phyloP scores from a whole-genome alignment of 1,140 invertebrate species.

The Meloidogyne hapla region DNA sequence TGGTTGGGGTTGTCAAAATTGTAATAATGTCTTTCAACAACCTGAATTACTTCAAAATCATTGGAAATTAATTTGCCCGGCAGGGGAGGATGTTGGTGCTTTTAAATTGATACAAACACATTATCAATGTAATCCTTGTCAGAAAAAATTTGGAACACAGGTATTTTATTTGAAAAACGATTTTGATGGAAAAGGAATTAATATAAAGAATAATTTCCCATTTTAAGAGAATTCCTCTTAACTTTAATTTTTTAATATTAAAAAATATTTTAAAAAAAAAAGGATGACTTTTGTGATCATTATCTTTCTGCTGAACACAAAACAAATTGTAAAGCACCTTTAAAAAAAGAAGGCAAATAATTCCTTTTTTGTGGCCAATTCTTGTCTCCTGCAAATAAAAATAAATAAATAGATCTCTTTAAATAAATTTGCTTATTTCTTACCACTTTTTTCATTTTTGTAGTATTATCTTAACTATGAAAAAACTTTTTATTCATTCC shows the following conservation, averaged over 20 bases:
- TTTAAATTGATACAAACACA: slow-evolving; percentile 59
- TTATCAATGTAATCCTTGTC: slow-evolving; percentile 57
- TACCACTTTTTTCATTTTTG: not conserved
- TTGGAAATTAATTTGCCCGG: slow-evolving; percentile 58
- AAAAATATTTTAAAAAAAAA: no score
- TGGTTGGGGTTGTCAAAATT: slow-evolving; percentile 60
- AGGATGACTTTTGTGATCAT: slow-evolving; percentile 39
- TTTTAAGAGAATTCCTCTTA: no score
- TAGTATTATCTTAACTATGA: no score
- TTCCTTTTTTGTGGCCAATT: not conserved
- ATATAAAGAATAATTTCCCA: no score
- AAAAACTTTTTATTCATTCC: not conserved
- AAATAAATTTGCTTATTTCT: no score
- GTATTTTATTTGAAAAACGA: no score
- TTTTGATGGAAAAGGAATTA: no score
- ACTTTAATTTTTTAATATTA: no score
- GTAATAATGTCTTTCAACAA: slow-evolving; percentile 61
- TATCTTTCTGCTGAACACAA: slow-evolving; percentile 25
- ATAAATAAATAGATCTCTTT: not conserved
- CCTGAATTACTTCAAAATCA: slow-evolving; percentile 54
- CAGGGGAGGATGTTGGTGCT: slow-evolving; percentile 38
- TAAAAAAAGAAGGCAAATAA: not conserved
- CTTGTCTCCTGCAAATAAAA: not conserved
- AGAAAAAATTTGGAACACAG: slow-evolving; percentile 56
- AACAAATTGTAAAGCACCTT: not conserved